Evolutionary conservation across 2,113 vertebrate genomes (phyloP).

Genomic region (Labeo rohita): DNA sequence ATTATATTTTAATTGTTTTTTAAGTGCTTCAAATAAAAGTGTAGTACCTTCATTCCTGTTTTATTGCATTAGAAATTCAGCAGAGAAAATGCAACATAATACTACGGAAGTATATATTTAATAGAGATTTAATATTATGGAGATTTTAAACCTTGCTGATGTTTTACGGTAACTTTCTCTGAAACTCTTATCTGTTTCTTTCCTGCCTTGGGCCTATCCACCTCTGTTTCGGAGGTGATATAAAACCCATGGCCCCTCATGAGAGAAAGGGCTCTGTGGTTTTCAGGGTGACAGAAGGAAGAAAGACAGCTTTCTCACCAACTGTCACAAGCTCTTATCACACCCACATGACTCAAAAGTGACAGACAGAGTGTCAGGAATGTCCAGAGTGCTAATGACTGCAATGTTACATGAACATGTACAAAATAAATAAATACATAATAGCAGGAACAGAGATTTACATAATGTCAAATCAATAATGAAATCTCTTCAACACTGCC

Average conservation of each 20-base stretch:
- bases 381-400: not conserved
- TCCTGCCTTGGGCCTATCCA: not conserved
- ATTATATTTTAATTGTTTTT: not conserved
- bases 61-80: not conserved
- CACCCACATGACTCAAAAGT: conserved; percentile 11
- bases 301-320: not conserved
- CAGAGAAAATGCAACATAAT: not conserved
- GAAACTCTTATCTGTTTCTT: not conserved
- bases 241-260: conserved; percentile 1
- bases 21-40: not conserved
- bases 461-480: not conserved
- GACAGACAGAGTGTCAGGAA: conserved; percentile 7
- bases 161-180: not conserved
- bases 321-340: not conserved
- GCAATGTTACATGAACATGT: not conserved
- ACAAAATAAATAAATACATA: not conserved
- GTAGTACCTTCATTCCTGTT: not conserved
- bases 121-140: too few relatives aligned
- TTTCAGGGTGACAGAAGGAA: not conserved
- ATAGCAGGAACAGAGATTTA: not conserved
- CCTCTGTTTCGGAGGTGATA: not conserved
- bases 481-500: not conserved
- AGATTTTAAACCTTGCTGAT: not conserved
- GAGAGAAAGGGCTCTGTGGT: not conserved
- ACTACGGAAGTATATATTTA: not conserved